phyloP scores from a whole-genome alignment of 2,797 vertebrate genomes.

The Phylloscopus collybita region DNA sequence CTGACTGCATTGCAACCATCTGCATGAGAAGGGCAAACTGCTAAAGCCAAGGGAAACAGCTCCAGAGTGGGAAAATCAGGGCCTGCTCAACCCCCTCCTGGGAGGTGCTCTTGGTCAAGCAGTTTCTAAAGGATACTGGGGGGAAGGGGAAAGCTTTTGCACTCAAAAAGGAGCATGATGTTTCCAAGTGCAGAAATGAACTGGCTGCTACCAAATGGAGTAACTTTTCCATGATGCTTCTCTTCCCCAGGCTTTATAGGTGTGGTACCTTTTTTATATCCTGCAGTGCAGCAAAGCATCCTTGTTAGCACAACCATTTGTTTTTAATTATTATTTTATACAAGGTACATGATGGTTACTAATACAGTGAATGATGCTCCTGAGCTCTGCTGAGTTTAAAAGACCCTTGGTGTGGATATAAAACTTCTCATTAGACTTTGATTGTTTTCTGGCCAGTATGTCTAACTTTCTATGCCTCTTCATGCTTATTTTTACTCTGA shows the following conservation, averaged over 20 bases:
- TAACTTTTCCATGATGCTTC: neutral
- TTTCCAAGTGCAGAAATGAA: neutral
- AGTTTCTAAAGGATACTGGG: neutral
- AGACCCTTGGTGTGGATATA: neutral
- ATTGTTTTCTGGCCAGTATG: conserved; percentile 51
- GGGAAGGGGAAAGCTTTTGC: neutral
- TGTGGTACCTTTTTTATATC: neutral
- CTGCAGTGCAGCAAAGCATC: neutral
- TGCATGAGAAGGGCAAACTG: neutral
- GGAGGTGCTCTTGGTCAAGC: neutral
- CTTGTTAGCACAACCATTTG: neutral
- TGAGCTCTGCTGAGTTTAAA: neutral
- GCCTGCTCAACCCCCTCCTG: neutral
- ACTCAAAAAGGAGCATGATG: neutral
- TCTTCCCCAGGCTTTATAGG: neutral
- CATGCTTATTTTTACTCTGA: neutral
- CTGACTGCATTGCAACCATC: neutral
- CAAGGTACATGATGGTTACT: neutral
- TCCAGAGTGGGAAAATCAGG: neutral
- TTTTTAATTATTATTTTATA: neutral
- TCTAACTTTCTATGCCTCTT: neutral
- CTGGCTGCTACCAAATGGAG: neutral
- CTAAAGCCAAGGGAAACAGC: neutral
- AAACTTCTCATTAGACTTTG: neutral
- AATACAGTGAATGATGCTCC: neutral